These are phyloP conservation scores for Polydrusus cervinus DNA, from an alignment of 2,888 invertebrate species.

Conservation along the genomic window DNA sequence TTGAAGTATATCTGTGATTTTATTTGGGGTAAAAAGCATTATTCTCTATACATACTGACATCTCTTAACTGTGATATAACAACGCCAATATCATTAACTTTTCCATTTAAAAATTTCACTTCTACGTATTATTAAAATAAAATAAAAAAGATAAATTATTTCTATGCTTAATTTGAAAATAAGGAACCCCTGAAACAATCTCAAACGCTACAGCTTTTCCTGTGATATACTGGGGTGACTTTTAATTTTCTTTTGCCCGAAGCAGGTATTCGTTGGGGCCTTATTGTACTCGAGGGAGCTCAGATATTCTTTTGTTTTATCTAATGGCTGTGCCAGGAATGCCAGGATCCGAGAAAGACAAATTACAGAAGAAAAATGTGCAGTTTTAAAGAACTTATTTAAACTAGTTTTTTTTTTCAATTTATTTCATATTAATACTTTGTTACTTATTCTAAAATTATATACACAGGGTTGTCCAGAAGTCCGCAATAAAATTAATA, in stretches of 20 bases:
- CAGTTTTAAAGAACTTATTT: conserved; percentile 11
- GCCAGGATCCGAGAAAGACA: neutral
- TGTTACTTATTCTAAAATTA: too few species aligned
- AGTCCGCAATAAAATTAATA: too few species aligned
- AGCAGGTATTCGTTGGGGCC: conserved; percentile 52
- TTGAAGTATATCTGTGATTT: too few species aligned
- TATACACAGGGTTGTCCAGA: too few species aligned
- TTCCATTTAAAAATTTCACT: neutral
- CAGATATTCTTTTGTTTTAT: conserved; percentile 60
- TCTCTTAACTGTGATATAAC: too few species aligned
- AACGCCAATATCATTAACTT: neutral
- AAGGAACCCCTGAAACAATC: neutral
- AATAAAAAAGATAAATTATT: neutral
- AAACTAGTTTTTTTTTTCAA: neutral
- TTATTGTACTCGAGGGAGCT: conserved; percentile 59
- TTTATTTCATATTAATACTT: too few species aligned
- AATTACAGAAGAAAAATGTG: conserved; percentile 22
- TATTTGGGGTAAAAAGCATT: too few species aligned
- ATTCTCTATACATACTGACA: too few species aligned
- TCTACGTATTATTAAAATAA: neutral
- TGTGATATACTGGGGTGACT: conserved; percentile 57
- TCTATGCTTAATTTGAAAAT: neutral
- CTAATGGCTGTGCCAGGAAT: conserved; percentile 43
- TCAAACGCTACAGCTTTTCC: conserved; percentile 5
- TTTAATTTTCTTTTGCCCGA: conserved; percentile 64